Evolutionary conservation across 2,113 vertebrate genomes (phyloP).

Genomic region (Martes martes): DNA sequence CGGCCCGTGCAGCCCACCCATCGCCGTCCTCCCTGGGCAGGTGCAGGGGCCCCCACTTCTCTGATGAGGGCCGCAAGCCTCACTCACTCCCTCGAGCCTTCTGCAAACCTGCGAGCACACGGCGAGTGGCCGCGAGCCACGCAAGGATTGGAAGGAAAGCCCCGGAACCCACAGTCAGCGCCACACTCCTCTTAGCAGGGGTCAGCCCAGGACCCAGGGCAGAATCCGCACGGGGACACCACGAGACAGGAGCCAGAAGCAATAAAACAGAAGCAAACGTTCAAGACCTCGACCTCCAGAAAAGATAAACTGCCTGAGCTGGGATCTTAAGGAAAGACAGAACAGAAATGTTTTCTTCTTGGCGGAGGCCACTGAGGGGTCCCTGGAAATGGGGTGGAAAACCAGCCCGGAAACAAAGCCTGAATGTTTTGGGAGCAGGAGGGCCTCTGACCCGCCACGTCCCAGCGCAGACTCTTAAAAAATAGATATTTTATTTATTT

Average conservation of each 20-base stretch:
- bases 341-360: not conserved
- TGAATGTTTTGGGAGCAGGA: not conserved
- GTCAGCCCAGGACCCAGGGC: too few species aligned
- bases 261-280: not conserved
- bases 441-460: not conserved
- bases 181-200: too few species aligned
- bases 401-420: not conserved
- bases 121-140: not conserved
- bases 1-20: fast-evolving
- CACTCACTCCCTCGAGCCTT: not conserved
- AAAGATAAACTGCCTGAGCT: not conserved
- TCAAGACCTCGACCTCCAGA: not conserved
- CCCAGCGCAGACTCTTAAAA: not conserved
- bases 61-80: not conserved
- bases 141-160: not conserved
- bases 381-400: not conserved
- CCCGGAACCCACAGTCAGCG: too few species aligned
- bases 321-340: not conserved
- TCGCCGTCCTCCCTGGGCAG: not conserved
- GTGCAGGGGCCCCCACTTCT: not conserved
- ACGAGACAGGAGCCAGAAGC: not conserved
- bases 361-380: not conserved
- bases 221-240: fast-evolving
- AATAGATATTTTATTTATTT: too few species aligned
- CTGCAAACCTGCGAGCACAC: not conserved